Percentiles rank a stretch among this genome's conserved stretches.
Evolutionary conservation across 2,888 invertebrate genomes (phyloP).

Genomic region (Luffia ferchaultella): DNA sequence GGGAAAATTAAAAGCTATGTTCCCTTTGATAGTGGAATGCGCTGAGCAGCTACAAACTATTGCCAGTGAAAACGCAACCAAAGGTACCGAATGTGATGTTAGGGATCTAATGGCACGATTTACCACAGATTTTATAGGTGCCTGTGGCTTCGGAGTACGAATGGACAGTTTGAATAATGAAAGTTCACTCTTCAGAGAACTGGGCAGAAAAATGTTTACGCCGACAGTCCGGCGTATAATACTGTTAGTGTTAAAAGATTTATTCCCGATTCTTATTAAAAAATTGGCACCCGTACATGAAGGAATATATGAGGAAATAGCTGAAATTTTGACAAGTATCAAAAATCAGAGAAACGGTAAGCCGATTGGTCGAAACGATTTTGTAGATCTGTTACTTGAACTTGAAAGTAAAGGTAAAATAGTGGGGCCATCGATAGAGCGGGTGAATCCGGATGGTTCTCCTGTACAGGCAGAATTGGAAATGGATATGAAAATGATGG

Average conservation of each 20-base stretch:
- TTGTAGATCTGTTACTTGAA: slow-evolving; percentile 33
- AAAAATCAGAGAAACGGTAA: slow-evolving; percentile 15
- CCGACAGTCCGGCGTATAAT: neutral
- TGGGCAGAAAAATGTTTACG: slow-evolving; percentile 13
- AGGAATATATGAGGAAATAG: slow-evolving; percentile 12
- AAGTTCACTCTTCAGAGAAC: too few relatives aligned
- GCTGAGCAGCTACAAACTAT: slow-evolving; percentile 3
- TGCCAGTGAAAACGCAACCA: neutral
- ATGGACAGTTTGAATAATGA: too few relatives aligned
- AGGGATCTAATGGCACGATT: slow-evolving; percentile 14
- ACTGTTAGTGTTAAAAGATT: slow-evolving; percentile 4
- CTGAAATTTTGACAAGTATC: slow-evolving; percentile 5
- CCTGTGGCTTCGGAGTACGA: too few relatives aligned
- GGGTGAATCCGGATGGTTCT: too few relatives aligned
- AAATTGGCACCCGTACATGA: slow-evolving; percentile 6
- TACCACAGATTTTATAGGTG: too few relatives aligned
- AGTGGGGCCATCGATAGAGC: too few relatives aligned
- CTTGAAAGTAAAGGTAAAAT: too few relatives aligned
- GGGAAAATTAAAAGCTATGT: too few relatives aligned
- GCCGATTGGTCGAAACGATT: slow-evolving; percentile 28
- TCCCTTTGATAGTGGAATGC: too few relatives aligned
- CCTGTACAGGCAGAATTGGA: slow-evolving; percentile 18
- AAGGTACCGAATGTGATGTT: slow-evolving; percentile 2
- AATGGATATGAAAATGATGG: slow-evolving; percentile 11
- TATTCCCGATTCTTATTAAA: slow-evolving; percentile 20